Evolutionary conservation across 2,888 invertebrate genomes (phyloP), one percentile per base, ranked within the genome.

Genomic region (Drosophila bunnanda): DNA sequence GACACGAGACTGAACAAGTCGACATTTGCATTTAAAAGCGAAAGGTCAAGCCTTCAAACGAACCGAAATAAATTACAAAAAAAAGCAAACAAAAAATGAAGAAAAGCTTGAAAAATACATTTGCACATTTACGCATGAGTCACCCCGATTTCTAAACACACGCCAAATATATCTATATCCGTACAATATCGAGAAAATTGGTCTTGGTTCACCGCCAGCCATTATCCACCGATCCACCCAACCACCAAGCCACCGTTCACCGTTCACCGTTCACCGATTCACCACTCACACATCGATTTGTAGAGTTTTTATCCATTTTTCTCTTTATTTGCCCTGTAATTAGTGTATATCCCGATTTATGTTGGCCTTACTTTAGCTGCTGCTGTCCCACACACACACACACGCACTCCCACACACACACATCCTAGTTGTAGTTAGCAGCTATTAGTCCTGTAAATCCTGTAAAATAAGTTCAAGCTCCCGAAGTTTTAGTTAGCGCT

Each of bases 111-210:
- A 90, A 91, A 92, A 91, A 92, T 92, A 92, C 91, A 92, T 92
- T 92, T 92, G 92, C 92, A 92, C 92, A 91, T 89, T 89, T 90
- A 91, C 83, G 92, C 92, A 92, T 92, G 92, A 92, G 92, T 91
- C 92, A 92, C 91, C 92, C 91, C 84, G 87, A 88, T 82, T 86
- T 87, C 76, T 77, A 70, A 80, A 77, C 82, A 80, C 75, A 86
- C 79, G 74, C 66, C 64, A 60, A 64, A 62, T 55, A 52, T 54
- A 46, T 36, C 55, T 53, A 54, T 61, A 57, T 53, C 28, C 39
- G 56, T 58, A 58, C 52, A 58, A 48, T 41, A 55, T 54, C 54
- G 54, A 64, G 32, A 50, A 59, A 70, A 75, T 62, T 43, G 58
- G 48, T 48, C 50, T 48, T 53, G 69, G 68, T 69, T 59, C 68